phyloP scores from a whole-genome alignment of 1,140 invertebrate genomes.

The Zaprionus lachaisei region DNA sequence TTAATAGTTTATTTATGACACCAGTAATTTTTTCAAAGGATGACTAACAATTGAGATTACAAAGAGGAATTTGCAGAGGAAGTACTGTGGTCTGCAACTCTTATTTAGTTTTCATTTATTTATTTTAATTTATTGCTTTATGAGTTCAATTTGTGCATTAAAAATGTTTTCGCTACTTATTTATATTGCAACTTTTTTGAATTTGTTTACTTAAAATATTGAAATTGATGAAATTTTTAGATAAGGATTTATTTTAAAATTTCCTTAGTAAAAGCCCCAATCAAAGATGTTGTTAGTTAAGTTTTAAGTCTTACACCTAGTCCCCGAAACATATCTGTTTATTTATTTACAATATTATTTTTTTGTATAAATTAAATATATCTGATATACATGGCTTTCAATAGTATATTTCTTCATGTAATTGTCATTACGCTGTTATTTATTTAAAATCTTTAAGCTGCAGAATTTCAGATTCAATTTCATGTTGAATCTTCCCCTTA shows the following conservation, averaged over 20 bases:
- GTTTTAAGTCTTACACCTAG: no score
- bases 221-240: neutral
- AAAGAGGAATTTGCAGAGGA: neutral
- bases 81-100: neutral
- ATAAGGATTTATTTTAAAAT: no score
- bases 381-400: no score
- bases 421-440: no score
- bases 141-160: neutral
- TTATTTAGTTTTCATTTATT: neutral
- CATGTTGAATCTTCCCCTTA: no score
- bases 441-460: neutral
- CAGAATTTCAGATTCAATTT: neutral
- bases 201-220: neutral
- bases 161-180: neutral
- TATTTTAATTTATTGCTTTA: neutral
- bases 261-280: no score
- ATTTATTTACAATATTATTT: neutral
- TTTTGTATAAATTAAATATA: no score
- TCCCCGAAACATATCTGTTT: no score
- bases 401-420: no score
- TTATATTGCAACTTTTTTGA: neutral
- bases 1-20: slow-evolving; percentile 21
- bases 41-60: neutral
- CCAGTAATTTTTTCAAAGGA: neutral
- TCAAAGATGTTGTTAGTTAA: no score